A percentile compares a stretch with the other conserved stretches of the same genome.
Conservation (phyloP, 2,797 vertebrate genomes). For the Falco novaeseelandiae region DNA sequence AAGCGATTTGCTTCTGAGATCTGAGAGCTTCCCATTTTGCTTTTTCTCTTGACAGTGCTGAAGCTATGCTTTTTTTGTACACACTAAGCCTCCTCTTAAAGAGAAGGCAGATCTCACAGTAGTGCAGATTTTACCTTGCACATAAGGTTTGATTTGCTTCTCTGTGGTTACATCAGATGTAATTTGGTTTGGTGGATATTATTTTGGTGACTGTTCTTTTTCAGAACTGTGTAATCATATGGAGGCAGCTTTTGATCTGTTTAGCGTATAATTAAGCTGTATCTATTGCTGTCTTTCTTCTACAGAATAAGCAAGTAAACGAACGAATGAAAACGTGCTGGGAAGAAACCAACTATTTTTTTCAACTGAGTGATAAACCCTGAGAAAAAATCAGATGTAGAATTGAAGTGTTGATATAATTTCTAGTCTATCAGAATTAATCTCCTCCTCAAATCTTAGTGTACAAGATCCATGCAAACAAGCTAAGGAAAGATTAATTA, state of each 20-base stretch:
- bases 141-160: background rate
- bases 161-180: constrained; percentile 7
- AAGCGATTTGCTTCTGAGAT: background rate
- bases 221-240: constrained; percentile 23
- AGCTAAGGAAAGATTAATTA: background rate
- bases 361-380: constrained; percentile 5
- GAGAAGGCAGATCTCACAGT: background rate
- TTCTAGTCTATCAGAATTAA: constrained; percentile 29
- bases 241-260: constrained; percentile 26
- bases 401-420: background rate
- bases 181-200: constrained; percentile 38
- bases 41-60: background rate
- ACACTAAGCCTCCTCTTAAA: background rate
- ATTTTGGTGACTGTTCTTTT: constrained; percentile 52
- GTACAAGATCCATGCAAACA: background rate
- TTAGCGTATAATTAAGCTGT: constrained; percentile 38
- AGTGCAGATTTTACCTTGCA: background rate
- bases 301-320: background rate
- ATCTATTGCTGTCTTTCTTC: background rate
- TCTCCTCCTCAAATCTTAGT: background rate
- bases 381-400: constrained; percentile 48
- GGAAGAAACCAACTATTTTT: background rate
- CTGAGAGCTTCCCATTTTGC: background rate
- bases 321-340: constrained; percentile 18
- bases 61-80: background rate